phyloP scores from a whole-genome alignment of 2,113 vertebrate species.

The Mormoops blainvillei region DNA sequence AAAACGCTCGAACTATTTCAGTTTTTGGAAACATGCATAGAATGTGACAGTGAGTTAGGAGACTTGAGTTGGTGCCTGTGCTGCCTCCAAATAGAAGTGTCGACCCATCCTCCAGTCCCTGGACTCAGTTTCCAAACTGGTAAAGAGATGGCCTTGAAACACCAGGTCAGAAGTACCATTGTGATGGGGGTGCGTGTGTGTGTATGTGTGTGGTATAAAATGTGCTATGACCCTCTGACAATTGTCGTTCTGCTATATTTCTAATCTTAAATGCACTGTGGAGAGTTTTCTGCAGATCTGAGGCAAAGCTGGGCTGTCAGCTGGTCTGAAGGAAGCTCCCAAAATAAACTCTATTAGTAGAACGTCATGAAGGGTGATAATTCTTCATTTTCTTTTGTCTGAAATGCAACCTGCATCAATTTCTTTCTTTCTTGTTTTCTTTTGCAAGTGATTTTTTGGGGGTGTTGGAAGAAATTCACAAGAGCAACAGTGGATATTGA shows the following conservation, averaged over 20 bases:
- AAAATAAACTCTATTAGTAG: rapidly evolving
- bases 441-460: not conserved
- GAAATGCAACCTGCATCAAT: not conserved
- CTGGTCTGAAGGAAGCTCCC: not conserved
- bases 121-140: not conserved
- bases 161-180: rapidly evolving
- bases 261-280: rapidly evolving
- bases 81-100: rapidly evolving
- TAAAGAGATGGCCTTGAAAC: not conserved
- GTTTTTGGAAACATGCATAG: not conserved
- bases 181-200: no score
- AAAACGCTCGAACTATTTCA: rapidly evolving
- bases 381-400: not conserved
- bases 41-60: rapidly evolving
- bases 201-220: not conserved
- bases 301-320: no score
- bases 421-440: not conserved
- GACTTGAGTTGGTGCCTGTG: no score
- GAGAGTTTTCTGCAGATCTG: not conserved
- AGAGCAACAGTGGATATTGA: not conserved
- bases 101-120: rapidly evolving
- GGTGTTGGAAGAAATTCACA: not conserved
- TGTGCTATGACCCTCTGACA: not conserved
- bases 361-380: rapidly evolving
- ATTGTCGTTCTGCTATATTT: rapidly evolving